Base-by-base conservation (phyloP, 2,113 vertebrate species). In the Catagonus wagneri region DNA sequence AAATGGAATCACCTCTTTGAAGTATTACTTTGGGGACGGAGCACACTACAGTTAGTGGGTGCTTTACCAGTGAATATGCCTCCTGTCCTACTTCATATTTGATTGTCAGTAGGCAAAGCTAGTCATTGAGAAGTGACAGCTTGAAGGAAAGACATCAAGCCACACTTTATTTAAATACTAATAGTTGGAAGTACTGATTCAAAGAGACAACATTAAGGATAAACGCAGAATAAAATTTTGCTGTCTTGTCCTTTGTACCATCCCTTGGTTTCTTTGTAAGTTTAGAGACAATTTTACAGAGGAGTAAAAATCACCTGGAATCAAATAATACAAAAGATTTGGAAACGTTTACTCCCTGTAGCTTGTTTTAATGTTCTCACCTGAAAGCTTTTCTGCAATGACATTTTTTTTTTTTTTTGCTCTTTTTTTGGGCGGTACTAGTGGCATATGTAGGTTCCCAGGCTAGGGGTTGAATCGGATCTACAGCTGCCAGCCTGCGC, bases 331-430 rank as follows among this genome's bases (percentile, higher is more conserved):
- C 0, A 36, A 71, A 78, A 86, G 34, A 58, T 17, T 93, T 54
- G 16, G 58, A 93, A 84, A 78, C 94, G 27, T 86, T 95, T 86
- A 50, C 16, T 96, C 4, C 15, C 58, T 27, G 3, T 60, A 94
- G 72, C 68, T 90, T 85, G 86, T 94, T 95, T 96, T 90, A 94
- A 69, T 91, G 36, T 91, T 63, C 34, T 89, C 29, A 93, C 79
- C 25, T 71, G 69, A 93, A 94, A 95, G 63, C 36, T 94, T 92
- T 97, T 83, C 81, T 96, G n/a, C 54, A 83, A 22, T 81, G 86
- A 92, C 27, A 60, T 96, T 97, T 97, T 96, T 29, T 44, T 44
- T 44, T 44, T 44, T 44, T 8, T 44, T 44, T 44, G 4, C 8
- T 44, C 44, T 44, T 44, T 44, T 44, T 44, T 44, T 44, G 44